phyloP scores from a whole-genome alignment of 35 echinoderm and acorn worm genomes.

The Ophiothrix spiculata region DNA sequence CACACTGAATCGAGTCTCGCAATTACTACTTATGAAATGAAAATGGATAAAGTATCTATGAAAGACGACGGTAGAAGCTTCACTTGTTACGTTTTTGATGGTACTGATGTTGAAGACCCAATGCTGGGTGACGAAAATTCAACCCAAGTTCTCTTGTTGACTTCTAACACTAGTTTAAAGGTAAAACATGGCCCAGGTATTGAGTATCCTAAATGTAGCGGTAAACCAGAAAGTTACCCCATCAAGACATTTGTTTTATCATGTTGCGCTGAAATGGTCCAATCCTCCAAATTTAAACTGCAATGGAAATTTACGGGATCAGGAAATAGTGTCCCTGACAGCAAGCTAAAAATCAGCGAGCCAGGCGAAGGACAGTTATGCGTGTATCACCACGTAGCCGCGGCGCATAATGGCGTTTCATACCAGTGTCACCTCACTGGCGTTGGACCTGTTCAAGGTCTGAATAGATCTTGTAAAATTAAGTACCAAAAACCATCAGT shows the following conservation, averaged over 20 bases:
- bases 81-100: background rate
- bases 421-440: background rate
- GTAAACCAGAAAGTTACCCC: background rate
- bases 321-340: background rate
- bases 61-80: background rate
- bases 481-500: background rate
- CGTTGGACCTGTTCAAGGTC: background rate
- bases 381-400: background rate
- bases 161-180: too few relatives aligned
- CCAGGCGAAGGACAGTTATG: background rate
- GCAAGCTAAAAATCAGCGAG: background rate
- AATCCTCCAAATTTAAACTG: background rate
- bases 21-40: too few relatives aligned
- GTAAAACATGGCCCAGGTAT: background rate
- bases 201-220: background rate
- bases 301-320: background rate
- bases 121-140: background rate
- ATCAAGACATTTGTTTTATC: background rate
- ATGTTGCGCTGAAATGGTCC: background rate
- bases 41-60: background rate
- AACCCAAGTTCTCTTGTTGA: too few relatives aligned
- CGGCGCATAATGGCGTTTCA: background rate
- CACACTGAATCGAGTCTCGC: too few relatives aligned
- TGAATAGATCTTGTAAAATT: constrained; percentile 3
- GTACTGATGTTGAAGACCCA: background rate